These are phyloP conservation scores for Battus philenor DNA, from an alignment of 1,140 invertebrate genomes.

Conservation along the genomic window DNA sequence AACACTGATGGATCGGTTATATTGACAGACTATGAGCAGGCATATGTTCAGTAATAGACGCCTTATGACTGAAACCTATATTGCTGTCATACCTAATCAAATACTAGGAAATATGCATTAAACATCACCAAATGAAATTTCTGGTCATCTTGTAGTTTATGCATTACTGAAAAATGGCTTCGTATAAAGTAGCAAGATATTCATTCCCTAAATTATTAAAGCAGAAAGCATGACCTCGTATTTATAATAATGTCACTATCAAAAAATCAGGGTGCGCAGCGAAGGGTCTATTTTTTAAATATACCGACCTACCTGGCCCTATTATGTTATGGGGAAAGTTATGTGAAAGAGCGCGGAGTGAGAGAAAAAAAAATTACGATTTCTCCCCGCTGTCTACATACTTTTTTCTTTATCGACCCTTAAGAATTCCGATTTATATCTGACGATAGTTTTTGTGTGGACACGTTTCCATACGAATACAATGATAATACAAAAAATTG, in stretches of 20 bases:
- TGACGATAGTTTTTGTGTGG: constrained; percentile 45
- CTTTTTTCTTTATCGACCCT: constrained; percentile 36
- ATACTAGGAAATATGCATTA: too few species aligned
- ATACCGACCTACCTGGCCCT: constrained; percentile 59
- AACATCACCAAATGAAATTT: too few species aligned
- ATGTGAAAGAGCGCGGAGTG: constrained; percentile 49
- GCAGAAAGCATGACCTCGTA: constrained; percentile 43
- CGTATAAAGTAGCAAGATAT: too few species aligned
- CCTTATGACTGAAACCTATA: too few species aligned
- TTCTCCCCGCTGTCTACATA: constrained; percentile 38
- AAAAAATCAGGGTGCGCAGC: constrained; percentile 37
- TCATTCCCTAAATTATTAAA: too few species aligned
- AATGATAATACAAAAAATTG: constrained; percentile 35
- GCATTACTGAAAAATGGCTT: too few species aligned
- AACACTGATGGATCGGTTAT: too few species aligned
- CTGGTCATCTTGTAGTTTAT: too few species aligned
- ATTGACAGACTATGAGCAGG: too few species aligned
- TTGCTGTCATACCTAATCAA: too few species aligned
- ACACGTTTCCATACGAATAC: constrained; percentile 27
- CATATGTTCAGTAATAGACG: too few species aligned
- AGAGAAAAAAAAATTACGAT: constrained; percentile 45
- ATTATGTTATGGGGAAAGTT: constrained; percentile 61
- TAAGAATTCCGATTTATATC: constrained; percentile 51
- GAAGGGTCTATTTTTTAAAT: constrained; percentile 41
- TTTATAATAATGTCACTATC: constrained; percentile 64